These are phyloP conservation scores for Pogonophryne albipinna DNA, from an alignment of 2,797 vertebrate species.

Conservation along the genomic window DNA sequence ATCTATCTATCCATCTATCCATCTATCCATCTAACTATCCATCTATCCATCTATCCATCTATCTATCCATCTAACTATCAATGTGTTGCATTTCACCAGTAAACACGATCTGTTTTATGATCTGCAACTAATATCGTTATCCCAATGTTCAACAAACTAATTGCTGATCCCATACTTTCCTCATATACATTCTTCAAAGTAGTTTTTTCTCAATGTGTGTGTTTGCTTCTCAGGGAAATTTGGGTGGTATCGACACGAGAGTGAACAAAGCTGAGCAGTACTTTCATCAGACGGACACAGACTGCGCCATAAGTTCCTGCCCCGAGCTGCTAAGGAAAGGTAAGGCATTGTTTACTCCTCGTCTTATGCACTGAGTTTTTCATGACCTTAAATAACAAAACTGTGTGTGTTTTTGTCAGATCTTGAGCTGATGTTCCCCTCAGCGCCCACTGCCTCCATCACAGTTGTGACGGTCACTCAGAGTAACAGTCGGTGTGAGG, in stretches of 20 bases:
- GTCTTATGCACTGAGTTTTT: not conserved
- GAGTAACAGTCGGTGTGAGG: slow-evolving; percentile 82
- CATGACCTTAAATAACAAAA: not conserved
- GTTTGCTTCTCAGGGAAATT: slow-evolving; percentile 80
- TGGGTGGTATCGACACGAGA: slow-evolving; percentile 79
- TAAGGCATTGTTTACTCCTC: slow-evolving; percentile 50
- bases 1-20: too few species aligned
- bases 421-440: slow-evolving; percentile 91
- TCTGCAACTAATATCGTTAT: too few species aligned
- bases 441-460: slow-evolving; percentile 81
- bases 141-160: too few species aligned
- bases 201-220: not conserved
- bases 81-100: too few species aligned
- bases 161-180: too few species aligned
- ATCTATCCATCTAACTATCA: too few species aligned
- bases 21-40: too few species aligned
- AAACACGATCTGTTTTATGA: too few species aligned
- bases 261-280: slow-evolving; percentile 90
- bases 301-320: slow-evolving; percentile 92
- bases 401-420: slow-evolving; percentile 76
- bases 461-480: slow-evolving; percentile 93
- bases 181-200: not conserved
- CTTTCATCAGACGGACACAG: slow-evolving; percentile 89
- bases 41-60: too few species aligned
- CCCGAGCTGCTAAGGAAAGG: slow-evolving; percentile 94